Evolutionary conservation across 2,888 invertebrate species (phyloP), one percentile per base, ranked within the genome.

Genomic region (Drepana falcataria): DNA sequence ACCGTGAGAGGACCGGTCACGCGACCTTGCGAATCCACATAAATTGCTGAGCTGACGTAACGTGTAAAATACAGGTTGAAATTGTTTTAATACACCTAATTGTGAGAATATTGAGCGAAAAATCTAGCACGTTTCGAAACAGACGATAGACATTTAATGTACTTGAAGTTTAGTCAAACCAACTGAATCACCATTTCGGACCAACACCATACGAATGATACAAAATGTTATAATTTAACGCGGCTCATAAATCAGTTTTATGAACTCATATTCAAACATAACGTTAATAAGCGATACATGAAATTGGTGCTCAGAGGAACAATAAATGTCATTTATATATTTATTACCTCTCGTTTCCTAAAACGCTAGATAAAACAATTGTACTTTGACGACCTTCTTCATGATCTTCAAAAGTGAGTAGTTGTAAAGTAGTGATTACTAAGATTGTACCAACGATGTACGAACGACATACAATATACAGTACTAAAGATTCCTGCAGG

Each of bases 11-110:
- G 51, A 51, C 51, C 51, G 51, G 34, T 9, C 51, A 41, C 51
- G 7, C 51, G 51, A 64, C 62, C 64, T 64, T 64, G 62, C 55
- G 47, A 35, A 57, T 53, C 49, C 54, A 56, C 59, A 55, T 58
- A 57, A 64, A 62, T 66, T 58, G 47, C 55, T 52, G 54, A 51
- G 47, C 54, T 47, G 64, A 60, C 56, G 57, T 63, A 61, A 67
- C 47, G 54, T 56, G 55, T 56, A 51, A 58, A 68, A 66, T 66
- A 61, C 59, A 63, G 57, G 54, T 60, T 56, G 56, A 56, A 55
- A 69, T 59, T 65, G 35, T 35, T 3, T 60, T 55, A 60, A 6
- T 44, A 44, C 44, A 44, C 9, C 9, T 44, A 7, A 44, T 37
- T 9, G 44, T 44, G 9, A 44, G 3, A 9, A 6, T 9, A 44